Percentiles rank a stretch among this genome's conserved stretches.
Conservation (phyloP, 35 echinoderm and acorn worm genomes). For the Apostichopus californicus region DNA sequence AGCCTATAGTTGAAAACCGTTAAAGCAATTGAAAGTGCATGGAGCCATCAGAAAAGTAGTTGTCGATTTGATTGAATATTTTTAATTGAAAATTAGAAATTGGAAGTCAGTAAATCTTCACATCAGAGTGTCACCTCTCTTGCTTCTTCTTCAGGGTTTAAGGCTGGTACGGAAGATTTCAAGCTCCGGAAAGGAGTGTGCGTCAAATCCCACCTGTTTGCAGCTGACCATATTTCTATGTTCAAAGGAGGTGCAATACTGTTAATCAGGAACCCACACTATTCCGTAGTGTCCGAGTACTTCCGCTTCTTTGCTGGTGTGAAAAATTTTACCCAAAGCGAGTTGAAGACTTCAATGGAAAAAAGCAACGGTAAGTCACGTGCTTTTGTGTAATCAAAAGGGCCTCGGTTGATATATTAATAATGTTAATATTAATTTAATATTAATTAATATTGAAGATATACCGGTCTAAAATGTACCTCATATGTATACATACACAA, state of each 20-base stretch:
- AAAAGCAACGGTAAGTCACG: background rate
- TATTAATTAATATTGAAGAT: background rate
- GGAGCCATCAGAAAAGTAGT: too few relatives aligned
- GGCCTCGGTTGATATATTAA: background rate
- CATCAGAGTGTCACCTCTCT: background rate
- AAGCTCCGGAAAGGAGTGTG: background rate
- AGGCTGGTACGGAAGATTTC: background rate
- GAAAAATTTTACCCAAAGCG: background rate
- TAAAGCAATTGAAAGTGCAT: too few relatives aligned
- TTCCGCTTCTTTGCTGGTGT: background rate
- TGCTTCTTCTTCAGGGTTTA: background rate
- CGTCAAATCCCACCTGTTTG: background rate
- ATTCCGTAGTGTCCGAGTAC: slow-evolving; percentile 6
- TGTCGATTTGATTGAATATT: too few relatives aligned
- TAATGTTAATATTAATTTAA: background rate
- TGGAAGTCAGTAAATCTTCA: background rate
- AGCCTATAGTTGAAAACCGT: too few relatives aligned
- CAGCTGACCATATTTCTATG: background rate
- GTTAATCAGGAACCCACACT: background rate
- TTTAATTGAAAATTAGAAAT: background rate
- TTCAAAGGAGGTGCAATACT: background rate
- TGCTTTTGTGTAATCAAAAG: background rate
- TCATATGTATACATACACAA: background rate
- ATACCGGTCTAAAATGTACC: background rate
- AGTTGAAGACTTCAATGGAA: background rate